These are phyloP conservation scores for Unio delphinus DNA, from an alignment of 2,888 invertebrate genomes.

Conservation along the genomic window DNA sequence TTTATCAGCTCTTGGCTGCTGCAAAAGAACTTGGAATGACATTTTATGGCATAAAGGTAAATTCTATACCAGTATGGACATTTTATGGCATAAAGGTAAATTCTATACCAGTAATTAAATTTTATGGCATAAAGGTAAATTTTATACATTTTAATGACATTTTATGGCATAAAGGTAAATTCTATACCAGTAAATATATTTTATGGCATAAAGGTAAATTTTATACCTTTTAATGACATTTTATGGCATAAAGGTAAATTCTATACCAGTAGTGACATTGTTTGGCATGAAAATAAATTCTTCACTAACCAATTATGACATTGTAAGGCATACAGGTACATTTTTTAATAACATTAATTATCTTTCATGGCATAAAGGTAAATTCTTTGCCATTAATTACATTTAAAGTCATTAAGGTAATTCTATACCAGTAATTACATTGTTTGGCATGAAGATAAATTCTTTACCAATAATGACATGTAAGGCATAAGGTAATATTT, in stretches of 20 bases:
- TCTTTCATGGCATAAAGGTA: slow-evolving; percentile 33
- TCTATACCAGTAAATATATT: no score
- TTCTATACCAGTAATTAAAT: no score
- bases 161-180: no score
- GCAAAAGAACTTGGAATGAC: slow-evolving; percentile 31
- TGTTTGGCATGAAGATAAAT: slow-evolving; percentile 30
- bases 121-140: no score
- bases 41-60: slow-evolving; percentile 35
- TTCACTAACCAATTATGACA: slow-evolving; percentile 5
- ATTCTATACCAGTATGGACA: neutral
- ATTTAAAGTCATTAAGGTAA: neutral
- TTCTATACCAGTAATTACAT: slow-evolving; percentile 3
- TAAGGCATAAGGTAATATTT: no score
- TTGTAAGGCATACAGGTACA: slow-evolving; percentile 32
- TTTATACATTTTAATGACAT: no score
- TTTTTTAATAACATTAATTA: neutral
- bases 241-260: slow-evolving; percentile 35
- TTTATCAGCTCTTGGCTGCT: slow-evolving; percentile 25
- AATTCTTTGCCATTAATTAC: slow-evolving; percentile 21
- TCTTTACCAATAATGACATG: no score
- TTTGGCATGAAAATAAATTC: no score
- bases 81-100: no score
- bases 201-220: no score
- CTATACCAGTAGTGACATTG: no score
- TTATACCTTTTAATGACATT: slow-evolving; percentile 6